Percentiles rank a stretch among this genome's conserved stretches.
These are phyloP conservation scores for Porites evermanni DNA, from an alignment of 92 coral and sea anemone species.

Conservation along the genomic window DNA sequence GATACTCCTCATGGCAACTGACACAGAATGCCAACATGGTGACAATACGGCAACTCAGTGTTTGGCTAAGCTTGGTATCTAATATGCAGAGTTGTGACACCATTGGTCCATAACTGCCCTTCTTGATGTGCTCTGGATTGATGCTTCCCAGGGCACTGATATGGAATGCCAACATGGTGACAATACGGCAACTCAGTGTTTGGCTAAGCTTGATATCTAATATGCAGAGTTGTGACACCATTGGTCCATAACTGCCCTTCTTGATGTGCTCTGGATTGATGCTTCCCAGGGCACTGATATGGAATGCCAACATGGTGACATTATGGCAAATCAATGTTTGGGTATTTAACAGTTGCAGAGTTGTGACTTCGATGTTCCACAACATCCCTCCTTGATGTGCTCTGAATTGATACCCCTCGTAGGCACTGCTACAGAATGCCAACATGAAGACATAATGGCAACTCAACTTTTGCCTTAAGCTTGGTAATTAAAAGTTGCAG, in stretches of 20 bases:
- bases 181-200: background rate
- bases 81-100: no score
- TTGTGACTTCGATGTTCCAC: slow-evolving; percentile 51
- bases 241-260: no score
- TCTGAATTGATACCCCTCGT: no score
- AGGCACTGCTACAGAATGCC: no score
- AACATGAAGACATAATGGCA: background rate
- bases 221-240: no score
- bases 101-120: no score
- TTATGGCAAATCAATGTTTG: background rate
- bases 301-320: slow-evolving; percentile 4
- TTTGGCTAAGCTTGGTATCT: no score
- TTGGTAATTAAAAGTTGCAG: slow-evolving; percentile 49
- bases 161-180: slow-evolving; percentile 12
- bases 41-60: no score
- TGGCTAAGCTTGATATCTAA: background rate
- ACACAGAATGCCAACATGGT: no score
- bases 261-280: background rate
- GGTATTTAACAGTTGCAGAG: slow-evolving; percentile 57
- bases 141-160: background rate
- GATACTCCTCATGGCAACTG: no score
- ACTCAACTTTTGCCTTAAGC: slow-evolving; percentile 46
- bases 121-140: background rate
- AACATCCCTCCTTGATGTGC: slow-evolving; percentile 55
- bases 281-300: background rate